These are phyloP conservation scores for Tricholaema leucomelas DNA, from an alignment of 2,113 vertebrate genomes.

Conservation along the genomic window DNA sequence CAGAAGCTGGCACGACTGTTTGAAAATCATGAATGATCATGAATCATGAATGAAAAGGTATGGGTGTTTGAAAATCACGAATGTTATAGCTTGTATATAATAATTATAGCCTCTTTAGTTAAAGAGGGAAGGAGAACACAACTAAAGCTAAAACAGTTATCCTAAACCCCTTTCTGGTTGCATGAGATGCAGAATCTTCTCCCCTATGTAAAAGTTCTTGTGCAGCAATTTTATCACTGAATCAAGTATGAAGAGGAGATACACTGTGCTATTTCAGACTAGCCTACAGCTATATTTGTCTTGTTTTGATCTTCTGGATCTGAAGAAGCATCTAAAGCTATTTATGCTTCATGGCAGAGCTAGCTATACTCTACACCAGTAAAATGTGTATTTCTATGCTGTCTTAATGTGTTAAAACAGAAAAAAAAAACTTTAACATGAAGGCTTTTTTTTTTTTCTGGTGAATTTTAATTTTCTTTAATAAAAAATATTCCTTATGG, in stretches of 20 bases:
- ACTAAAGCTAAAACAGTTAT: background rate
- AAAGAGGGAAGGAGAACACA: background rate
- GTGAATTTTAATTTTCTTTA: background rate
- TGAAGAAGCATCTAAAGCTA: background rate
- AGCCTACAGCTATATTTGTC: background rate
- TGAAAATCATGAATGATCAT: background rate
- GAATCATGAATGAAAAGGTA: no score
- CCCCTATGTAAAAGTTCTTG: background rate
- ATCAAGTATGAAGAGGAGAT: background rate
- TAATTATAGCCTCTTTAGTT: background rate
- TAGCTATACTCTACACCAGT: background rate
- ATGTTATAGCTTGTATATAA: background rate
- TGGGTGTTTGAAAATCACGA: background rate
- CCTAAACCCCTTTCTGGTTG: background rate
- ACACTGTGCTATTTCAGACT: background rate
- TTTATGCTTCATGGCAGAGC: background rate
- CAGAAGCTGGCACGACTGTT: background rate
- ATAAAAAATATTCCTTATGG: background rate
- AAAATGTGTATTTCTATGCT: background rate
- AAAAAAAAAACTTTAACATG: constrained; percentile 1
- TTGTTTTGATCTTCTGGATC: background rate
- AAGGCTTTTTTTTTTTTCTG: background rate
- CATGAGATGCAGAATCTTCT: background rate
- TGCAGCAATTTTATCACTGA: background rate
- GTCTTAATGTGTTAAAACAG: background rate